Percentiles rank a stretch among this genome's conserved stretches.
phyloP scores from a whole-genome alignment of 2,113 vertebrate genomes.

The Rynchops niger region DNA sequence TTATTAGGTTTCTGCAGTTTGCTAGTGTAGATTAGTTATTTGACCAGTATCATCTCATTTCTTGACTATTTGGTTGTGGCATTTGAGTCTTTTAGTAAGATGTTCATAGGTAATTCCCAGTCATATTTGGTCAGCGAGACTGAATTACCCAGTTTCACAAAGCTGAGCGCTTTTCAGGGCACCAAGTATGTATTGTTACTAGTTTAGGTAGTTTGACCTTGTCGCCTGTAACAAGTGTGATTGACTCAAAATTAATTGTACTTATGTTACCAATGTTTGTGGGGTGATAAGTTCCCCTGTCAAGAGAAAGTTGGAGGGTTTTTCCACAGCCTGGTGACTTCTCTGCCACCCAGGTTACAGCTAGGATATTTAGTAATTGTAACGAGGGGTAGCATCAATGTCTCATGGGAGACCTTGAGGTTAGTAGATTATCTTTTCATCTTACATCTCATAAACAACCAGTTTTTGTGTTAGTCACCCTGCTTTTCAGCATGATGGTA shows the following conservation, averaged over 20 bases:
- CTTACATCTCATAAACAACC: not conserved
- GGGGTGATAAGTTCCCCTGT: not conserved
- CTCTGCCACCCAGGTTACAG: not conserved
- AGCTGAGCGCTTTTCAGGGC: not conserved
- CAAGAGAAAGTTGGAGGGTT: not conserved
- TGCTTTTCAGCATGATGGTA: not conserved
- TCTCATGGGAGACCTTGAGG: not conserved
- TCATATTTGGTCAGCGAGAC: not conserved
- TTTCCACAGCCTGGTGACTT: not conserved
- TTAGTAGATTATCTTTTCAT: not conserved
- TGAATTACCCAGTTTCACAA: not conserved
- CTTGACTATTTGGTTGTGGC: not conserved
- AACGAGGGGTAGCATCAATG: not conserved
- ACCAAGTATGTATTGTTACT: too few species aligned
- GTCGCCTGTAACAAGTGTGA: not conserved
- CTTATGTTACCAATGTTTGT: not conserved
- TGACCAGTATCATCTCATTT: not conserved
- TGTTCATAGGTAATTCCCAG: not conserved
- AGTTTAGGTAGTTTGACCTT: not conserved
- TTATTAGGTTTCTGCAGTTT: not conserved
- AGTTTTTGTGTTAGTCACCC: not conserved
- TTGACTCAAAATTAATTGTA: not conserved
- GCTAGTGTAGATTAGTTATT: not conserved
- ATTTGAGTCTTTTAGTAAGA: not conserved
- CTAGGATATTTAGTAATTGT: not conserved